Evolutionary conservation across 2,888 invertebrate species (phyloP).

Genomic region (Acleris emargana): DNA sequence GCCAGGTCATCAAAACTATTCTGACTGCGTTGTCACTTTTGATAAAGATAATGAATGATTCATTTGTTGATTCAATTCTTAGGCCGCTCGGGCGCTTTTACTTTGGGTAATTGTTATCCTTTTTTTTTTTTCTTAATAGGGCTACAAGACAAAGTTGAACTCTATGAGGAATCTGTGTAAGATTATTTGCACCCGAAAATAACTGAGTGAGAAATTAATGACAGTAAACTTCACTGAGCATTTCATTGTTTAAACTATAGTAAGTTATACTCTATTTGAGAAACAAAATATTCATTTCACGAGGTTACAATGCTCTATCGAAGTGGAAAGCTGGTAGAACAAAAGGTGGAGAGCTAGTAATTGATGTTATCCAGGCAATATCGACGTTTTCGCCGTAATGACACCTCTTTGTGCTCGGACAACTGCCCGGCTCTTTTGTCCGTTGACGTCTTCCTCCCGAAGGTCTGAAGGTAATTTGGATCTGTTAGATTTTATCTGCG

Average conservation of each 20-base stretch:
- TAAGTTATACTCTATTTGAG: background rate
- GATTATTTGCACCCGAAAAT: no score
- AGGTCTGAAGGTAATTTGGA: constrained; percentile 19
- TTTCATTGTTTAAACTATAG: background rate
- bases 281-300: constrained; percentile 13
- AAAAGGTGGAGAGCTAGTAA: constrained; percentile 43
- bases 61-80: no score
- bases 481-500: constrained; percentile 28
- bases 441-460: constrained; percentile 19
- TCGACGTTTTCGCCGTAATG: constrained; percentile 48
- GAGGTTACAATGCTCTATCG: background rate
- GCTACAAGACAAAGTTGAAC: no score
- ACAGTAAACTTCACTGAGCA: no score
- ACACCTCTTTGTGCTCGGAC: constrained; percentile 14
- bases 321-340: constrained; percentile 7
- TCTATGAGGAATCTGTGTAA: no score
- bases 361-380: constrained; percentile 52
- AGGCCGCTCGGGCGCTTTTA: no score
- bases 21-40: no score
- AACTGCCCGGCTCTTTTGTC: constrained; percentile 32
- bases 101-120: no score
- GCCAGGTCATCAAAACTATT: no score
- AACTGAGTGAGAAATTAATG: no score
- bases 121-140: no score
- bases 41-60: no score